Conservation (phyloP, 2,888 invertebrate species). For the Nowickia ferox region DNA sequence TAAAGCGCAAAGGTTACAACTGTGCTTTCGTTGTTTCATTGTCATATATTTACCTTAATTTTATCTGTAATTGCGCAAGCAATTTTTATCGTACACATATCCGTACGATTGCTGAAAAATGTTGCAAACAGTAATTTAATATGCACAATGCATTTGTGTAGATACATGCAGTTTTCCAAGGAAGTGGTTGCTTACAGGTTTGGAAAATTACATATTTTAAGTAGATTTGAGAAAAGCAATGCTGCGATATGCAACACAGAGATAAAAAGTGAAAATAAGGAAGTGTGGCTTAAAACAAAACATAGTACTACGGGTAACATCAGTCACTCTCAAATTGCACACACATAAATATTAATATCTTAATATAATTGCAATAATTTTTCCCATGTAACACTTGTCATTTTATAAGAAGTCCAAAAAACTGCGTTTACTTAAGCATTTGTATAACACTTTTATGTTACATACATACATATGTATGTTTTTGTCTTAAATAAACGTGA, state of each 20-base stretch:
- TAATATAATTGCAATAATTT: neutral
- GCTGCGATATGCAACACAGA: slow-evolving; percentile 13
- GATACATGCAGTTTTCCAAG: slow-evolving; percentile 55
- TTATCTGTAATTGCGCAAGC: neutral
- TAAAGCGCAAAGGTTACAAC: slow-evolving; percentile 28
- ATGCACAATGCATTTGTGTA: slow-evolving; percentile 1
- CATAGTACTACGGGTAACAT: slow-evolving; percentile 29
- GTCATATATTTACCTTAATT: neutral
- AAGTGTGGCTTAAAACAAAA: slow-evolving; percentile 41
- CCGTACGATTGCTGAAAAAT: neutral
- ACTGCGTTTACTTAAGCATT: slow-evolving; percentile 13
- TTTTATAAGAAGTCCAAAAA: neutral
- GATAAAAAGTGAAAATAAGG: slow-evolving; percentile 60
- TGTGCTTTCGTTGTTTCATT: slow-evolving; percentile 28
- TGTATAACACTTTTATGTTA: neutral
- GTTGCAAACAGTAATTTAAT: slow-evolving; percentile 46
- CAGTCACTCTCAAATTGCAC: slow-evolving; percentile 39
- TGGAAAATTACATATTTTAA: slow-evolving; percentile 62
- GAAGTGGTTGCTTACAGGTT: slow-evolving; percentile 63
- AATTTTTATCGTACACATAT: slow-evolving; percentile 17
- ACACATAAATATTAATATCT: neutral
- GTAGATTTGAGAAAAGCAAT: slow-evolving; percentile 17
- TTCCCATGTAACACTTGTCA: neutral
- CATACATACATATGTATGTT: neutral
- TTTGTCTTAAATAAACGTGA: slow-evolving; percentile 60